A percentile compares a stretch with the other conserved stretches of the same genome.
phyloP scores from a whole-genome alignment of 1,140 invertebrate species.

The Formica selysi region DNA sequence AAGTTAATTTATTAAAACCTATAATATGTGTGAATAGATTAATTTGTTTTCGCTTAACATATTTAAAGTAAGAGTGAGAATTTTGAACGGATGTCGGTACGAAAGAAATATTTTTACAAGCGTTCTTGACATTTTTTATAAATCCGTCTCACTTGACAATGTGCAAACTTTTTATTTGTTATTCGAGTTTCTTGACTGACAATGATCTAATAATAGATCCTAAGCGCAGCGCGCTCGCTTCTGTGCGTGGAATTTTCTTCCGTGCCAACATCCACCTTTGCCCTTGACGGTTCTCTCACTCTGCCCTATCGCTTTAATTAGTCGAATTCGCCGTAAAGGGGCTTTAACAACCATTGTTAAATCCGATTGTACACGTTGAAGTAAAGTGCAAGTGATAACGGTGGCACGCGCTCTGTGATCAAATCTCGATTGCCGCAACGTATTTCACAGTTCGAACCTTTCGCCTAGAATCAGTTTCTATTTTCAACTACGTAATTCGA shows the following conservation, averaged over 20 bases:
- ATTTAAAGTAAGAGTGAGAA: not conserved
- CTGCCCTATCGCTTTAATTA: slow-evolving; percentile 19
- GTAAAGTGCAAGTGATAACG: slow-evolving; percentile 30
- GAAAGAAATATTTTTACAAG: not conserved
- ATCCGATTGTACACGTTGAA: slow-evolving; percentile 14
- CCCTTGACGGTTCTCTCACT: slow-evolving; percentile 19
- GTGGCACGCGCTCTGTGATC: slow-evolving; percentile 31
- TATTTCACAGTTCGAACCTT: slow-evolving; percentile 5
- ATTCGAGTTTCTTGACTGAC: slow-evolving; percentile 43
- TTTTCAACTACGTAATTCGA: slow-evolving; percentile 31
- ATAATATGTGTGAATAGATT: not conserved
- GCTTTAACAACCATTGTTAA: not conserved
- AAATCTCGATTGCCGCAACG: not conserved
- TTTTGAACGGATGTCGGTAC: not conserved
- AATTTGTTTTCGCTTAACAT: slow-evolving; percentile 4
- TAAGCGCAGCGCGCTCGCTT: slow-evolving; percentile 31
- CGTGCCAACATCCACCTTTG: slow-evolving; percentile 27
- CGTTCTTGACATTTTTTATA: slow-evolving; percentile 9
- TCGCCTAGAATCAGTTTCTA: slow-evolving; percentile 22
- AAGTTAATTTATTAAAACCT: not conserved
- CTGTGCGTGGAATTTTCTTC: slow-evolving; percentile 30
- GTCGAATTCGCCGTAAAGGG: slow-evolving; percentile 24
- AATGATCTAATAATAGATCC: slow-evolving; percentile 53
- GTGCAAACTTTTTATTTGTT: slow-evolving; percentile 34
- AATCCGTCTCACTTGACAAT: not conserved